Percentiles rank a stretch among this genome's conserved stretches.
Evolutionary conservation across 2,888 invertebrate species (phyloP).

Genomic region (Tipula lateralis): DNA sequence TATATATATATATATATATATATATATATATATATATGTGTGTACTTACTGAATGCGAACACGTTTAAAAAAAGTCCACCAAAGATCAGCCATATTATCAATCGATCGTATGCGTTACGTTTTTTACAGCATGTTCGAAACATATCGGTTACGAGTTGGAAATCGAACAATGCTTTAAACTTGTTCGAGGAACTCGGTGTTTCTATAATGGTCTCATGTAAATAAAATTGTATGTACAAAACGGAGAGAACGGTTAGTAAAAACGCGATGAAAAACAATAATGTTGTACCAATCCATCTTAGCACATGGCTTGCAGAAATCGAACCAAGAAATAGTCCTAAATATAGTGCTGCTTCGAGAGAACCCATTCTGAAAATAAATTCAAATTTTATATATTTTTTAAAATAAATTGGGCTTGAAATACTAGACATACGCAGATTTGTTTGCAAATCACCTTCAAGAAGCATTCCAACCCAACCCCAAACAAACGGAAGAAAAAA

Average conservation of each 20-base stretch:
- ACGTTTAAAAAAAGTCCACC: background rate
- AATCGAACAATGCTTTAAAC: background rate
- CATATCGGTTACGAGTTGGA: background rate
- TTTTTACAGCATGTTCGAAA: constrained; percentile 27
- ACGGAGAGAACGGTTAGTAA: background rate
- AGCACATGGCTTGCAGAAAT: constrained; percentile 53
- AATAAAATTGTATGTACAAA: background rate
- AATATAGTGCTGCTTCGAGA: constrained; percentile 52
- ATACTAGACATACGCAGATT: too few species aligned
- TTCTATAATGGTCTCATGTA: constrained; percentile 2
- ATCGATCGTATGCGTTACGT: background rate
- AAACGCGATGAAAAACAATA: constrained; percentile 28
- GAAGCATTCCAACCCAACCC: too few species aligned
- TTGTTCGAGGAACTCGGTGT: background rate
- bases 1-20: too few species aligned
- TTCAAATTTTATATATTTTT: background rate
- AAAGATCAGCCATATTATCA: constrained; percentile 6
- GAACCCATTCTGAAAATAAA: constrained; percentile 52
- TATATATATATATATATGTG: too few species aligned
- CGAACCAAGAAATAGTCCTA: constrained; percentile 55
- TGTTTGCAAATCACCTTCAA: too few species aligned
- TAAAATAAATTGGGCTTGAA: too few species aligned
- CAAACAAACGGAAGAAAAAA: too few species aligned
- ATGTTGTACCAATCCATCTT: constrained; percentile 35
- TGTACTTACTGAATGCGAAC: constrained; percentile 24